These are phyloP conservation scores for Cotesia vestalis DNA, from an alignment of 1,140 invertebrate species.

Conservation along the genomic window DNA sequence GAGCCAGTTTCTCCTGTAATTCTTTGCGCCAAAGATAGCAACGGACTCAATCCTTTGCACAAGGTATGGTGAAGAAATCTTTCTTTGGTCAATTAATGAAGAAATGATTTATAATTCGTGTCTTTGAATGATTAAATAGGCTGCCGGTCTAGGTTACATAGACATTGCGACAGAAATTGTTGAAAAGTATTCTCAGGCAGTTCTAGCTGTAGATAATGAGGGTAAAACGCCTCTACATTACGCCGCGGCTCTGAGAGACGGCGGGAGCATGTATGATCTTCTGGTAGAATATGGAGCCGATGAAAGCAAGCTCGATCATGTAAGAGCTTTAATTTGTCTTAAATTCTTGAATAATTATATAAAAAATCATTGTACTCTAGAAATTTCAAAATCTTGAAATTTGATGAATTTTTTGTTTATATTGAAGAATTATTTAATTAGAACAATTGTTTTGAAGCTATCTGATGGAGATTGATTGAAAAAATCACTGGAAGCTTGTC, in stretches of 20 bases:
- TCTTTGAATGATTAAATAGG: slow-evolving; percentile 66
- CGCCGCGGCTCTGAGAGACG: slow-evolving; percentile 79
- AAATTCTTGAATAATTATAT: too few relatives aligned
- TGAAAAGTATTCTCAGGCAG: slow-evolving; percentile 73
- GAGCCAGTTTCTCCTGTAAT: slow-evolving; percentile 78
- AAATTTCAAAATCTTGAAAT: too few relatives aligned
- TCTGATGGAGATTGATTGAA: too few relatives aligned
- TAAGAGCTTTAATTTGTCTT: slow-evolving; percentile 62
- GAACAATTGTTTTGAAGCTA: too few relatives aligned
- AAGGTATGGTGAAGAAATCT: slow-evolving; percentile 69
- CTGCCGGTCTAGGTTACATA: slow-evolving; percentile 79
- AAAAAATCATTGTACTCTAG: too few relatives aligned
- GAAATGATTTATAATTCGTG: slow-evolving; percentile 18
- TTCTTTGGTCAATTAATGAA: slow-evolving; percentile 2
- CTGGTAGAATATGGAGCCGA: slow-evolving; percentile 80
- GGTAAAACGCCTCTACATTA: slow-evolving; percentile 93
- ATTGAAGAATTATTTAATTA: too few relatives aligned
- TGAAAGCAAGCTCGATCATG: slow-evolving; percentile 81
- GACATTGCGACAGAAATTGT: slow-evolving; percentile 80
- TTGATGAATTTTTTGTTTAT: too few relatives aligned
- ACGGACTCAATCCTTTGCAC: slow-evolving; percentile 83
- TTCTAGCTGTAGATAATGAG: slow-evolving; percentile 77
- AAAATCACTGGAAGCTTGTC: background rate
- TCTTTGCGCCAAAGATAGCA: slow-evolving; percentile 79
- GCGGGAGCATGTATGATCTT: slow-evolving; percentile 76